Conservation (phyloP, 2,113 vertebrate genomes). For the Tachycineta bicolor region DNA sequence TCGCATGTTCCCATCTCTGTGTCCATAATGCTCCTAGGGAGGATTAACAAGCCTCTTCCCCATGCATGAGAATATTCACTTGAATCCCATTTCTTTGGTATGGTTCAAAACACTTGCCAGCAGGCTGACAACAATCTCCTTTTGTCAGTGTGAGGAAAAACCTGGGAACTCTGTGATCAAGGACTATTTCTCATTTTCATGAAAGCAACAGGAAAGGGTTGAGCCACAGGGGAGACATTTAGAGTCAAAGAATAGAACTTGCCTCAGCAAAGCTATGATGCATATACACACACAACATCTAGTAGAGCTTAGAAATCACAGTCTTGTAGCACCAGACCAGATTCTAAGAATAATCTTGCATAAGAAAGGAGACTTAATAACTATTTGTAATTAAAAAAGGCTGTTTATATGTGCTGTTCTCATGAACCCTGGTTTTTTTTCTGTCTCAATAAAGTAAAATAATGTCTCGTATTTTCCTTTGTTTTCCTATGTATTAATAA, state of each 20-base stretch:
- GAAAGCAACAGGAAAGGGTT: slow-evolving; percentile 63
- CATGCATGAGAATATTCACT: neutral
- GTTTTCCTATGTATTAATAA: neutral
- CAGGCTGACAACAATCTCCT: slow-evolving; percentile 40
- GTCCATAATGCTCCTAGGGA: neutral
- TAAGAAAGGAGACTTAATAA: slow-evolving; percentile 42
- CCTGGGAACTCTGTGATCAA: slow-evolving; percentile 21
- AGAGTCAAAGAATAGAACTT: slow-evolving; percentile 30
- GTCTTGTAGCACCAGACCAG: neutral
- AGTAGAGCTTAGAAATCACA: neutral
- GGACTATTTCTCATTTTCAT: slow-evolving; percentile 37
- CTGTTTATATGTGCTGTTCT: slow-evolving; percentile 21
- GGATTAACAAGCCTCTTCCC: neutral
- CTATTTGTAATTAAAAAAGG: slow-evolving; percentile 14
- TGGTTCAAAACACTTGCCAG: slow-evolving; percentile 24
- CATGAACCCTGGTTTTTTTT: slow-evolving; percentile 5
- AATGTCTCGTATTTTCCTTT: neutral
- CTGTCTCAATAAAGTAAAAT: slow-evolving; percentile 12
- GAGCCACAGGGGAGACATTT: slow-evolving; percentile 34
- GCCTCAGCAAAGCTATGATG: neutral
- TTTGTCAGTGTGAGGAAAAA: slow-evolving; percentile 34
- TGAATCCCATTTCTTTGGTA: neutral
- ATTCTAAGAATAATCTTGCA: neutral
- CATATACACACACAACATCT: neutral
- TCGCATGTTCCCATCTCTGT: neutral